Evolutionary conservation across 92 coral and sea anemone genomes (phyloP).

Genomic region (Phenganax stokvisi): DNA sequence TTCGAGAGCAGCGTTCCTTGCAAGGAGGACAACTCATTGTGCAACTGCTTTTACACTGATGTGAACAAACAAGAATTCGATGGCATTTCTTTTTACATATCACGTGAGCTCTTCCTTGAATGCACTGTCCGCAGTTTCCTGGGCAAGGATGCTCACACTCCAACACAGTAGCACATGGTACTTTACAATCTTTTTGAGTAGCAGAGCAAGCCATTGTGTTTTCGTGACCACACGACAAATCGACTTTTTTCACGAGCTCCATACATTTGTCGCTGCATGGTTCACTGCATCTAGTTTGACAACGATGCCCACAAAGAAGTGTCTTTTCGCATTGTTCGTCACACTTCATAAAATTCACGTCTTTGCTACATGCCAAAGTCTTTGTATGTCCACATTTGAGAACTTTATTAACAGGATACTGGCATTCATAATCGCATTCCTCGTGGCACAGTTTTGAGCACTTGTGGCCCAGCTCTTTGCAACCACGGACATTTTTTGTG

Average conservation of each 20-base stretch:
- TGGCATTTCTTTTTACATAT: constrained; percentile 54
- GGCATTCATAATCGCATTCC: constrained; percentile 54
- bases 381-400: constrained; percentile 55
- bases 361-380: constrained; percentile 46
- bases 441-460: constrained; percentile 57
- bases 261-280: constrained; percentile 60
- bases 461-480: constrained; percentile 42
- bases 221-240: constrained; percentile 83
- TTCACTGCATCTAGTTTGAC: constrained; percentile 58
- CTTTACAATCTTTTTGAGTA: constrained; percentile 58
- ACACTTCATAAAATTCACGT: constrained; percentile 38
- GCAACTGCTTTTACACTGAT: constrained; percentile 55
- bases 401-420: constrained; percentile 42
- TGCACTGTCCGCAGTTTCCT: constrained; percentile 78
- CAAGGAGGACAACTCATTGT: constrained; percentile 74
- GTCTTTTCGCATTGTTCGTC: constrained; percentile 51
- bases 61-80: constrained; percentile 69
- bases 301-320: constrained; percentile 68
- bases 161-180: constrained; percentile 52
- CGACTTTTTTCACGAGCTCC: constrained; percentile 62
- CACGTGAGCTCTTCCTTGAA: constrained; percentile 76
- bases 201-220: constrained; percentile 72
- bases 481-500: constrained; percentile 44
- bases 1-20: constrained; percentile 44
- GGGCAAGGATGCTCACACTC: constrained; percentile 69